phyloP scores from a whole-genome alignment of 2,797 vertebrate species.

The Lacerta agilis region DNA sequence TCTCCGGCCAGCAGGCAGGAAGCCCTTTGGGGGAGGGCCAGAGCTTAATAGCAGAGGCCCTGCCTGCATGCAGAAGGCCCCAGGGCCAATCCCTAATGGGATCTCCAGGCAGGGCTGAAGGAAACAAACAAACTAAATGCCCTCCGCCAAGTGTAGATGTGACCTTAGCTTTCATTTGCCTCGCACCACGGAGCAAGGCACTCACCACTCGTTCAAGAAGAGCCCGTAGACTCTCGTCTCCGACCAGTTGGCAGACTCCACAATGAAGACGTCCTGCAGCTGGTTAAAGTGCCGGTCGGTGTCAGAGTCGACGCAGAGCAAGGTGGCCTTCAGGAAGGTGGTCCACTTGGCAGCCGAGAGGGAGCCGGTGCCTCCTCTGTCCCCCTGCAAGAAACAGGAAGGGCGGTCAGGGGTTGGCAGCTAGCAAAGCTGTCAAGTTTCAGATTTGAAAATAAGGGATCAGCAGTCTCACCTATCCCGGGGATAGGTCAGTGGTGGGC shows the following conservation, averaged over 20 bases:
- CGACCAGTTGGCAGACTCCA: slow-evolving; percentile 67
- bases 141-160: too few relatives aligned
- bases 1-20: too few relatives aligned
- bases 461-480: too few relatives aligned
- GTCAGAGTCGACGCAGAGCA: slow-evolving; percentile 81
- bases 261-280: slow-evolving; percentile 76
- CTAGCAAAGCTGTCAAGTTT: too few relatives aligned
- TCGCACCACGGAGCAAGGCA: rapidly evolving
- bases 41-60: too few relatives aligned
- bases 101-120: not conserved
- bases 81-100: too few relatives aligned
- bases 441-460: too few relatives aligned
- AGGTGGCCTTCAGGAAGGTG: slow-evolving; percentile 92
- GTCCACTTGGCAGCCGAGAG: slow-evolving; percentile 93
- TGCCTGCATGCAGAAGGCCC: too few relatives aligned
- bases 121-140: too few relatives aligned
- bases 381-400: slow-evolving; percentile 78
- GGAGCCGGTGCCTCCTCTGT: slow-evolving; percentile 91
- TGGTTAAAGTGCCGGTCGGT: slow-evolving; percentile 79
- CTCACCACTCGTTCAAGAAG: slow-evolving; percentile 82
- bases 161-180: not conserved
- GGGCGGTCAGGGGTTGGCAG: not conserved
- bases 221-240: slow-evolving; percentile 74
- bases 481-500: too few relatives aligned
- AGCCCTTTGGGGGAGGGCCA: too few relatives aligned